Evolutionary conservation across 2,797 vertebrate genomes (phyloP).

Genomic region (Echiichthys vipera): DNA sequence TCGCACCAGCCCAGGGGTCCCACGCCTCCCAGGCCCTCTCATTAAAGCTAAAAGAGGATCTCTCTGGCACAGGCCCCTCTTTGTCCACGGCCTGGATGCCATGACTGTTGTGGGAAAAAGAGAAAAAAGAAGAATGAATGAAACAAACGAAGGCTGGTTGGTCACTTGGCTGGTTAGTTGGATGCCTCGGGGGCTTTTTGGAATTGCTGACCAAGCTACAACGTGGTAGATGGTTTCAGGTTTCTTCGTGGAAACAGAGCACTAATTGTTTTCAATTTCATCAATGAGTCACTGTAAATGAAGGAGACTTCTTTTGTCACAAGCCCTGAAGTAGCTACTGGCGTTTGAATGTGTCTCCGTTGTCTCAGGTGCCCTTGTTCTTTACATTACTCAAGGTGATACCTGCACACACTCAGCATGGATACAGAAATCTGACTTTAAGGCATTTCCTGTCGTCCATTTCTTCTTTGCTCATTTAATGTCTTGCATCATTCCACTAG

Average conservation of each 20-base stretch:
- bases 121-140: slow-evolving; percentile 56
- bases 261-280: slow-evolving; percentile 46
- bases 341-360: slow-evolving; percentile 3
- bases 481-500: neutral
- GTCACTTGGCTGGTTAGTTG: slow-evolving; percentile 65
- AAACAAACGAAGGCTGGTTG: slow-evolving; percentile 66
- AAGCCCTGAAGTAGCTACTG: neutral
- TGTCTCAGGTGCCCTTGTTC: neutral
- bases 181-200: slow-evolving; percentile 66
- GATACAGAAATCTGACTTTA: neutral
- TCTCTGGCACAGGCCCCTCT: slow-evolving; percentile 80
- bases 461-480: neutral
- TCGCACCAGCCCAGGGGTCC: slow-evolving; percentile 74
- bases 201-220: slow-evolving; percentile 61
- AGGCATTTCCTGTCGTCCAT: neutral
- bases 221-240: slow-evolving; percentile 51
- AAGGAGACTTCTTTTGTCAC: neutral
- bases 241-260: slow-evolving; percentile 53
- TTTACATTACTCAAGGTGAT: neutral
- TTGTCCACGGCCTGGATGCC: slow-evolving; percentile 80
- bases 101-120: slow-evolving; percentile 74
- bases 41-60: slow-evolving; percentile 85
- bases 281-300: slow-evolving; percentile 16
- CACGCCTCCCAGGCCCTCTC: slow-evolving; percentile 80
- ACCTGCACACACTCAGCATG: neutral